Evolutionary conservation across 2,797 vertebrate species (phyloP), one percentile per base, ranked within the genome.

Genomic region (Typhlichthys eigenmanni): DNA sequence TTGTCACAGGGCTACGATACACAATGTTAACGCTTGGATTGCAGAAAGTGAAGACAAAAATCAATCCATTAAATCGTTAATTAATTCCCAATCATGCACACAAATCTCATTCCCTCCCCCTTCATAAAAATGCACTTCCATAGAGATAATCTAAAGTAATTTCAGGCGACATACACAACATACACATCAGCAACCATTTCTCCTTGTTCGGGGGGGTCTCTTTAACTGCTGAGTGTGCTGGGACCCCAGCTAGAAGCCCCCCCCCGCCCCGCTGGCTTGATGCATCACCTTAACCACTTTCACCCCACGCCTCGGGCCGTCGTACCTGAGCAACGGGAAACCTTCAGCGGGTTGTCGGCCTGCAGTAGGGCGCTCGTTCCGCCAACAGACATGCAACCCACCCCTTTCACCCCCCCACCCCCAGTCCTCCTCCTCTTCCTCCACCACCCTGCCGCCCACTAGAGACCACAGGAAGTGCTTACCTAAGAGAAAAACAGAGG

Each of bases 381-480:
- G 64, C 69, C 76, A 66, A 53, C 19, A 34, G 8, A 46, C 3
- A 6, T 19, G n/a, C 58, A 47, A 13, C 53, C 24, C 53, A 53
- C 16, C 51, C 52, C 17, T 24, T 24, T 13, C 50, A 10, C 19
- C 52, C 11, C 11, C 49, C 2, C 7, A 2, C 49, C 6, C 13
- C 49, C 7, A 13, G 12, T 1, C 53, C 53, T 0, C 13, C 38
- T 2, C 60, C 43, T 45, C 47, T 52, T 66, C 64, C 71, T 68
- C 75, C 76, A 83, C 80, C 84, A 79, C 71, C 77, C 83, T 69
- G 72, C 72, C 63, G 13, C 78, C 78, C 85, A 83, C 77, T 46
- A 64, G 62, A 82, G 79, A 82, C 74, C 60, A 77, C 74, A 73
- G 68, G 86, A 89, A 90, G 80, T 88, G 89, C 92, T 93, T 93